A percentile compares a stretch with the other conserved stretches of the same genome.
These are phyloP conservation scores for Baronia brevicornis DNA, from an alignment of 2,888 invertebrate genomes.

Conservation along the genomic window DNA sequence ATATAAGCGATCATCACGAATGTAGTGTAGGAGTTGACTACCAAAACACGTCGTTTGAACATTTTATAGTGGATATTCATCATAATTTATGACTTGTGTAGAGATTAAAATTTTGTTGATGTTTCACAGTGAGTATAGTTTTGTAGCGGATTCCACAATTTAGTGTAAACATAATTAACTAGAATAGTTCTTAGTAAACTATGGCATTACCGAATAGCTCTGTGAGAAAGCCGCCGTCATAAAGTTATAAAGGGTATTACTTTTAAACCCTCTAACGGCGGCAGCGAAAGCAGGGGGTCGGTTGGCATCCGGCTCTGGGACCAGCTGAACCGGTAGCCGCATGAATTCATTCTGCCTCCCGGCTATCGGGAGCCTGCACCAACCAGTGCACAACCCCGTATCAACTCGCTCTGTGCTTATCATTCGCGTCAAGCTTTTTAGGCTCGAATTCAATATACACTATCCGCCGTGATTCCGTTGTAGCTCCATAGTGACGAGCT, in stretches of 20 bases:
- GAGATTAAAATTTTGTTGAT: not conserved
- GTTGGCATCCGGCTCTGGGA: constrained; percentile 73
- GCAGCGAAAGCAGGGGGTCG: no score
- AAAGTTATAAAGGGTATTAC: no score
- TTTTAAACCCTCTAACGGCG: no score
- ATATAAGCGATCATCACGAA: constrained; percentile 49
- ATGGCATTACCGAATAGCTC: no score
- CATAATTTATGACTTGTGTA: not conserved
- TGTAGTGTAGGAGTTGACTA: constrained; percentile 30
- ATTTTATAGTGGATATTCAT: not conserved
- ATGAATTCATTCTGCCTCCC: constrained; percentile 91
- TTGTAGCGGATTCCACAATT: no score
- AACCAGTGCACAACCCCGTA: constrained; percentile 55
- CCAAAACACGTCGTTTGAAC: constrained; percentile 1
- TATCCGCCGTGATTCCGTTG: constrained; percentile 82
- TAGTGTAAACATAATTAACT: no score
- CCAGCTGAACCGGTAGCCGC: constrained; percentile 88
- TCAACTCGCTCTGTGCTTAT: constrained; percentile 70
- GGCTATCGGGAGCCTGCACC: constrained; percentile 83
- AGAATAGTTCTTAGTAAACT: no score
- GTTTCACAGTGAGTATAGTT: no score
- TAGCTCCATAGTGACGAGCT: constrained; percentile 82
- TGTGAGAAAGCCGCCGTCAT: no score
- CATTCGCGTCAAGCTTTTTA: constrained; percentile 92
- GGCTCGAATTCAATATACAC: constrained; percentile 94